A percentile compares a stretch with the other conserved stretches of the same genome.
phyloP scores from a whole-genome alignment of 1,140 invertebrate species.

The Ditylenchus dipsaci region DNA sequence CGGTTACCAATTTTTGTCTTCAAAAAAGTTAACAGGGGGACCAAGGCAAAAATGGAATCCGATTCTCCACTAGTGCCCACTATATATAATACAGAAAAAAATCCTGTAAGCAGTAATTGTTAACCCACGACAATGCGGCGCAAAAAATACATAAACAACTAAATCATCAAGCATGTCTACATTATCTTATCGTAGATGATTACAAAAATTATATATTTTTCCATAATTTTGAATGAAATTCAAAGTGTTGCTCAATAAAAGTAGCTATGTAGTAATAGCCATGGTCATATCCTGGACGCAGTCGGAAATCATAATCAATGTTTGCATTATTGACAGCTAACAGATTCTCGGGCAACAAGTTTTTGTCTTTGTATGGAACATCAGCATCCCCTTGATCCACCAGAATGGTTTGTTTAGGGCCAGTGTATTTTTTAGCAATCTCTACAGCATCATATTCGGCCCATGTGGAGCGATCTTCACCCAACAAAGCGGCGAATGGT shows the following conservation, averaged over 20 bases:
- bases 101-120: too few relatives aligned
- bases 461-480: constrained; percentile 66
- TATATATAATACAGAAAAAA: too few relatives aligned
- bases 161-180: too few relatives aligned
- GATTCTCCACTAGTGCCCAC: too few relatives aligned
- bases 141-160: too few relatives aligned
- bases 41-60: too few relatives aligned
- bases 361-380: constrained; percentile 72
- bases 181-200: background rate
- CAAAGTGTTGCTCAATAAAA: constrained; percentile 86
- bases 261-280: constrained; percentile 89
- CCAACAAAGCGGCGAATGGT: constrained; percentile 67
- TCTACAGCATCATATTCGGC: constrained; percentile 81
- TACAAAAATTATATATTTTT: background rate
- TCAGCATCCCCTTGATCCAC: constrained; percentile 82
- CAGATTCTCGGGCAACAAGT: constrained; percentile 81
- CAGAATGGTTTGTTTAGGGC: constrained; percentile 75
- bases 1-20: too few relatives aligned
- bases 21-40: too few relatives aligned
- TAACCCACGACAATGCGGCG: too few relatives aligned
- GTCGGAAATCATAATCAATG: constrained; percentile 71
- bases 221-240: constrained; percentile 39
- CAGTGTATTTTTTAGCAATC: constrained; percentile 76
- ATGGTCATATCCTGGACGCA: constrained; percentile 83
- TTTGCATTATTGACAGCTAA: constrained; percentile 66